Conservation (phyloP, 2,888 invertebrate genomes). For the Cremastinae sp. region DNA sequence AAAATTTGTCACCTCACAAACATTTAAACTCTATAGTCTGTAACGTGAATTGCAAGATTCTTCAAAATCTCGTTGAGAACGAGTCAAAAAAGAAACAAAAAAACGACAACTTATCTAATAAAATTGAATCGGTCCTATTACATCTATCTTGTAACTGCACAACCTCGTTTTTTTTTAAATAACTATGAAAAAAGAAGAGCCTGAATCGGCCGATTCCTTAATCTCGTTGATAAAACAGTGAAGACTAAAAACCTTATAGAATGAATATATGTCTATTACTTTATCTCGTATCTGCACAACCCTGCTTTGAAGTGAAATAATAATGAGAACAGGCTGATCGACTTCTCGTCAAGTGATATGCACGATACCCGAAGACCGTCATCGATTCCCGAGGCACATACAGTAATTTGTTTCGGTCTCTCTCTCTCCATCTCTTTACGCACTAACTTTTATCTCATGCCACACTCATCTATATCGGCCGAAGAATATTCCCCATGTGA, state of each 20-base stretch:
- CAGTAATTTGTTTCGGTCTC: constrained; percentile 38
- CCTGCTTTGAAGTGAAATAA: constrained; percentile 9
- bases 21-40: constrained; percentile 38
- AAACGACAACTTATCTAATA: background rate
- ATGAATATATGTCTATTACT: constrained; percentile 4
- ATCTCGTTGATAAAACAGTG: too few relatives aligned
- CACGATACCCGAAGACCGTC: constrained; percentile 37
- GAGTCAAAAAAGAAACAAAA: background rate
- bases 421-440: background rate
- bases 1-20: constrained; percentile 13
- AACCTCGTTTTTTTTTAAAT: too few relatives aligned
- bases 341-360: constrained; percentile 45
- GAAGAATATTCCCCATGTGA: constrained; percentile 44
- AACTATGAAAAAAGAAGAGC: too few relatives aligned
- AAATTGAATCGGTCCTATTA: constrained; percentile 2
- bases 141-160: too few relatives aligned
- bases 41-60: constrained; percentile 27
- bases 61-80: background rate
- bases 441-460: constrained; percentile 62
- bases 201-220: too few relatives aligned
- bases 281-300: constrained; percentile 32
- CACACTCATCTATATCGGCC: constrained; percentile 71
- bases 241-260: too few relatives aligned
- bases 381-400: constrained; percentile 51
- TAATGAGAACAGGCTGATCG: constrained; percentile 12